Percentiles rank a stretch among this genome's conserved stretches.
Conservation (phyloP, 35 echinoderm and acorn worm genomes). For the Apostichopus japonicus region DNA sequence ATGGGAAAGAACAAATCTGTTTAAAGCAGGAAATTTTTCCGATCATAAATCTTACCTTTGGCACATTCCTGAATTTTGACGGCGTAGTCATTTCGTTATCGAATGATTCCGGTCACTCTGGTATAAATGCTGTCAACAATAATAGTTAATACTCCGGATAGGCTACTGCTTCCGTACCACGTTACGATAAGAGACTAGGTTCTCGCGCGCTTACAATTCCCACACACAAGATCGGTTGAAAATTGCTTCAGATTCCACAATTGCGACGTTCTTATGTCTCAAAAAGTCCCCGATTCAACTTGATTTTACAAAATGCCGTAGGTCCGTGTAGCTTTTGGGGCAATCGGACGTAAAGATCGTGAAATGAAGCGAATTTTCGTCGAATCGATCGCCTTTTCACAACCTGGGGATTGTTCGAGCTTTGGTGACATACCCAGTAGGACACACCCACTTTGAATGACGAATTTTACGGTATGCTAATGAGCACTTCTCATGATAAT, state of each 20-base stretch:
- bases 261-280: neutral
- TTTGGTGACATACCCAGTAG: conserved; percentile 27
- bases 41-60: conserved; percentile 70
- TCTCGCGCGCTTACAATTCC: conserved; percentile 3
- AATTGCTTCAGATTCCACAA: neutral
- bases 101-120: neutral
- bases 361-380: conserved; percentile 48
- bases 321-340: neutral
- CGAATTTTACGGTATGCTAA: neutral
- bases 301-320: neutral
- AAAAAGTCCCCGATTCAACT: neutral
- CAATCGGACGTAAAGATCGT: conserved; percentile 46
- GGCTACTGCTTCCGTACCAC: conserved; percentile 20
- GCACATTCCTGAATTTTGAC: conserved; percentile 93
- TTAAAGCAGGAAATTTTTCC: too few relatives aligned
- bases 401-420: neutral
- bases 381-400: conserved; percentile 39
- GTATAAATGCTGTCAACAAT: neutral
- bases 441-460: conserved; percentile 54
- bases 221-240: neutral
- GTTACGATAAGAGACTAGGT: conserved; percentile 21
- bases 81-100: conserved; percentile 74
- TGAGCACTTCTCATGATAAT: conserved; percentile 30
- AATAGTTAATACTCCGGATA: neutral
- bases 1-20: too few relatives aligned